These are phyloP conservation scores for Scaptomyza graminum DNA, from an alignment of 1,140 invertebrate genomes.

Conservation along the genomic window DNA sequence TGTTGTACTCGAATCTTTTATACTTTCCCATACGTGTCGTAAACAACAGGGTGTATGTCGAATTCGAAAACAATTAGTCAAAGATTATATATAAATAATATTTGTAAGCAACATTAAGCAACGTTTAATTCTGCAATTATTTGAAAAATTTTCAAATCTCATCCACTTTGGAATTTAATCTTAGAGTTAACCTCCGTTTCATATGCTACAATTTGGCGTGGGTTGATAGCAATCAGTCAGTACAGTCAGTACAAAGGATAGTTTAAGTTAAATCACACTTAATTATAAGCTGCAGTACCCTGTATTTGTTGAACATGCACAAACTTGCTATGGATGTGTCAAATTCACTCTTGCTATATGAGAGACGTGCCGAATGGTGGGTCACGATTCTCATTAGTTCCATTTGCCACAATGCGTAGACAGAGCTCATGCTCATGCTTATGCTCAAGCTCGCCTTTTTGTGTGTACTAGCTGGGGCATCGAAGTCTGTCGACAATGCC, in stretches of 20 bases:
- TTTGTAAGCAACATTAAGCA: no score
- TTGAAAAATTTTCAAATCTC: no score
- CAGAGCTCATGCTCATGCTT: conserved; percentile 4
- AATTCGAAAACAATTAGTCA: no score
- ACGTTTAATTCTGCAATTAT: no score
- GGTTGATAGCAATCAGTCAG: no score
- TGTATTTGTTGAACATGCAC: conserved; percentile 6
- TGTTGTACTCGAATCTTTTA: conserved; percentile 6
- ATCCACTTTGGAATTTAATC: no score
- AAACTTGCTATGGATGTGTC: conserved; percentile 6
- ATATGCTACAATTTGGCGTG: no score
- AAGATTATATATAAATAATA: no score
- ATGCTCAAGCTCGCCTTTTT: neutral
- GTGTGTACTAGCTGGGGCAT: neutral
- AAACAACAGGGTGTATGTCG: conserved; percentile 15
- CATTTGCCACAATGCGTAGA: conserved; percentile 51
- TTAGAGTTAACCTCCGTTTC: no score
- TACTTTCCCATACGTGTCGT: conserved; percentile 1
- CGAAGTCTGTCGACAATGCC: conserved; percentile 56
- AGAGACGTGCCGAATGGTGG: conserved; percentile 46
- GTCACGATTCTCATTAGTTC: conserved; percentile 83
- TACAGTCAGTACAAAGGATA: no score
- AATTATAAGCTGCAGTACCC: conserved; percentile 6
- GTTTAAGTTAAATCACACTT: no score
- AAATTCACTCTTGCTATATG: conserved; percentile 22